Evolutionary conservation across 2,113 vertebrate genomes (phyloP).

Genomic region (Coptodon rendalli): DNA sequence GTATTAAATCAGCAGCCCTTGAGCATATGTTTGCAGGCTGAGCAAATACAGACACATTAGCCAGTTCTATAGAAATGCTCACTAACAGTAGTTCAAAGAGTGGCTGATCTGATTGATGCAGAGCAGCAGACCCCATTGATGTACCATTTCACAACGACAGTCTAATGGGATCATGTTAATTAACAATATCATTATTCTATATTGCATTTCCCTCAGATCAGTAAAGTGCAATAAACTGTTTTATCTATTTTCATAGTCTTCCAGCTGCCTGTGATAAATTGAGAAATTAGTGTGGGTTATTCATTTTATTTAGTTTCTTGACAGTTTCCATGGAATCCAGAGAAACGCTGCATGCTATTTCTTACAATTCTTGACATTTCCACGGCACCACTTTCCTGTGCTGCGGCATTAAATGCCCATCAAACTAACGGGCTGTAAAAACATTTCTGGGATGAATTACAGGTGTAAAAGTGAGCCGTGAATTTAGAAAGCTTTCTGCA

Average conservation of each 20-base stretch:
- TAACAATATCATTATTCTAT: not conserved
- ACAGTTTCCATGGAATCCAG: not conserved
- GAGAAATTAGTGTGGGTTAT: not conserved
- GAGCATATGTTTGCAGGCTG: not conserved
- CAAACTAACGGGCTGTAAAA: not conserved
- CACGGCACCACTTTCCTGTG: not conserved
- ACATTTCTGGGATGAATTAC: not conserved
- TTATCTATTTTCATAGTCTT: conserved; percentile 1
- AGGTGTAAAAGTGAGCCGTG: not conserved
- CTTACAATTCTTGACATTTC: not conserved
- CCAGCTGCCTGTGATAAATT: not conserved
- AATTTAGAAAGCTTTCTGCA: not conserved
- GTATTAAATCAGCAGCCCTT: not conserved
- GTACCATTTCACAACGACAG: not conserved
- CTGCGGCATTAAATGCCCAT: not conserved
- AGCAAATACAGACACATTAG: not conserved
- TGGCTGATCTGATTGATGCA: not conserved
- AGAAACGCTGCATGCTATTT: not conserved
- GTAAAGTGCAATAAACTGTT: conserved; percentile 2
- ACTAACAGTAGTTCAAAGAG: not conserved
- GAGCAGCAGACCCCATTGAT: not conserved
- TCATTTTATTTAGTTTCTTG: not conserved
- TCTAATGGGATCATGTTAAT: not conserved
- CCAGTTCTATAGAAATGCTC: not conserved
- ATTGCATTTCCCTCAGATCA: not conserved